Evolutionary conservation across 2,113 vertebrate genomes (phyloP), one percentile per base, ranked within the genome.

Genomic region (Herpetotheres cachinnans): DNA sequence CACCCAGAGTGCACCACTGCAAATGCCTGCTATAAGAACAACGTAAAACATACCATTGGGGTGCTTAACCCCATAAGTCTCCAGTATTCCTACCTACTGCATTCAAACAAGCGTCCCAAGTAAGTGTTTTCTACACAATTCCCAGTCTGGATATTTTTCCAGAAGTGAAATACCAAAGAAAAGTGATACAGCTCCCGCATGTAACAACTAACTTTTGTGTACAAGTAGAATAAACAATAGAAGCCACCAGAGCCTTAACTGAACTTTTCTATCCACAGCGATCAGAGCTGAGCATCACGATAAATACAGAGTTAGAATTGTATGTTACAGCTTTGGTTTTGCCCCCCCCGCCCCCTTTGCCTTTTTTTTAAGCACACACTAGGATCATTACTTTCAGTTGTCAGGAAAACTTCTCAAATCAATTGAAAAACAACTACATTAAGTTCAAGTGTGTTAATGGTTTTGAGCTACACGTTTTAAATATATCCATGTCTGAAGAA

Each of bases 301-400:
- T 1, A 86, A 67, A 63, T 0, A 0, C 6, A 46, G 5, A 73
- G 14, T 20, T 63, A 80, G 13, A 3, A 78, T 0, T 78, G 1
- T 5, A 44, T 2, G 4, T 29, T 82, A 62, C 0, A 73, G 13
- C 16, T 76, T 49, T 58, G 7, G 3, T 2, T 30, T 50, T 36
- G 2, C 13, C 12, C 14, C 11, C 25, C 4, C 11, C 13, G 8
- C 14, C 10, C 36, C 4, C 11, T 25, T 15, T 17, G n/a, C 30
- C 25, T 6, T 10, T 5, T 16, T 30, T 20, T 65, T 50, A 54
- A 66, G 67, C 46, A 71, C 3, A 58, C 8, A 62, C 11, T 20
- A 67, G 9, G 16, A 83, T 50, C 9, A 55, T 26, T 55, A 49
- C 21, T 40, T 80, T 40, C 18, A 72, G 10, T 21, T 59, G 19